Base-by-base conservation (phyloP, 1,140 invertebrate species). In the Papilio polyxenes region DNA sequence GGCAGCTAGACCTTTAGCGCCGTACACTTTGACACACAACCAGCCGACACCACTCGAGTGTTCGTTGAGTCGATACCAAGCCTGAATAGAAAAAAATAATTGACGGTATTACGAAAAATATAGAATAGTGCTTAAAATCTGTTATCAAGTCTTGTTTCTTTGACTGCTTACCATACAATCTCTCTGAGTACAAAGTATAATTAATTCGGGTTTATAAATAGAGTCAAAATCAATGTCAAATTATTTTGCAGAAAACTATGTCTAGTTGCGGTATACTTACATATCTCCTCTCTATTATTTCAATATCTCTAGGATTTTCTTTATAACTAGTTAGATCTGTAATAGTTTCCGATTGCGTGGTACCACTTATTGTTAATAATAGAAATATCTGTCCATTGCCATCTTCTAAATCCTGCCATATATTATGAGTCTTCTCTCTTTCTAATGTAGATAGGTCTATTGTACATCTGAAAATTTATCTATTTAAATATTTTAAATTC, bases 311-410 rank as follows among this genome's bases (percentile, higher is more conserved):
- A 0, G 97, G 96, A 91, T 97, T 97, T 80, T 98, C 97, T 87
- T 97, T 97, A 90, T 98, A 98, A 20, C 96, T 97, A 7, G 97
- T 97, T 44, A 99, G 95, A 94, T 98, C 98, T 7, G 98, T 98
- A 80, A 98, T 98, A 0, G 98, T 98, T 92, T 99, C 98, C 1
- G 97, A 97, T 0, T 98, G 98, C 2, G 98, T 98, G 0, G 98
- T 99, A 0, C 98, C 99, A 85, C 98, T 99, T 20, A 99, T 99
- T 0, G 99, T 99, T 0, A 99, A 94, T 78, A 99, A 95, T 6
- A 99, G 95, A 89, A 97, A 97, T 75, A 99, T 96, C 81, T 96
- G 96, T 0, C 99, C 98, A 0, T 97, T 97, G 1, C 97, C 97
- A 85, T 99, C 98, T 93, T 99, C 98, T 13, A 99, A 95, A 1